Evolutionary conservation across 2,888 invertebrate species (phyloP).

Genomic region (Graphium colonna): DNA sequence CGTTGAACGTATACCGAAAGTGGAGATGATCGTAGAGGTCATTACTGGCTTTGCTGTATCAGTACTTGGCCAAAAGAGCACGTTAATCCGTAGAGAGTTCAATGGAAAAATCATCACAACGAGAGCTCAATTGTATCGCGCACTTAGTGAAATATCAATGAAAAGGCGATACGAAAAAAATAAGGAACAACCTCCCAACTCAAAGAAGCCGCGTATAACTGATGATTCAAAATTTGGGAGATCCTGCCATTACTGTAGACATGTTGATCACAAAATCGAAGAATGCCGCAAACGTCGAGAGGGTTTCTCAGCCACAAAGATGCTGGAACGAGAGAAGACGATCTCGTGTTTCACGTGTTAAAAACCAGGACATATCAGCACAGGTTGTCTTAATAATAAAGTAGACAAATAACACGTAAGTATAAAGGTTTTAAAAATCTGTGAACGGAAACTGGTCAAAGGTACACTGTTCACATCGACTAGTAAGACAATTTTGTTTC

Average conservation of each 20-base stretch:
- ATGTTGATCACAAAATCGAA: conserved; percentile 18
- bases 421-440: too few relatives aligned
- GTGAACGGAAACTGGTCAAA: too few relatives aligned
- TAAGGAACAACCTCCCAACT: background rate
- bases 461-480: too few relatives aligned
- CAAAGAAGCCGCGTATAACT: conserved; percentile 11
- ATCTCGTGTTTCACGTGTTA: background rate
- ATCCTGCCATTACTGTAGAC: too few relatives aligned
- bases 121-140: conserved; percentile 20
- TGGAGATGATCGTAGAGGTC: too few relatives aligned
- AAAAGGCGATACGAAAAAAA: conserved; percentile 19
- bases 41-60: too few relatives aligned
- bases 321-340: background rate
- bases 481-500: too few relatives aligned
- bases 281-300: conserved; percentile 24
- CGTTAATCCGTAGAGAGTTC: too few relatives aligned
- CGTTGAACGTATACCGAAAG: too few relatives aligned
- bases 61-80: too few relatives aligned
- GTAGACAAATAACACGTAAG: background rate
- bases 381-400: background rate
- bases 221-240: background rate
- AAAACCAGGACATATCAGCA: background rate
- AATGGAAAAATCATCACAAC: too few relatives aligned
- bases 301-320: background rate
- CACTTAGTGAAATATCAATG: conserved; percentile 20